These are phyloP conservation scores for Philotrypesis tridentata DNA, from an alignment of 1,140 invertebrate species.

Conservation along the genomic window DNA sequence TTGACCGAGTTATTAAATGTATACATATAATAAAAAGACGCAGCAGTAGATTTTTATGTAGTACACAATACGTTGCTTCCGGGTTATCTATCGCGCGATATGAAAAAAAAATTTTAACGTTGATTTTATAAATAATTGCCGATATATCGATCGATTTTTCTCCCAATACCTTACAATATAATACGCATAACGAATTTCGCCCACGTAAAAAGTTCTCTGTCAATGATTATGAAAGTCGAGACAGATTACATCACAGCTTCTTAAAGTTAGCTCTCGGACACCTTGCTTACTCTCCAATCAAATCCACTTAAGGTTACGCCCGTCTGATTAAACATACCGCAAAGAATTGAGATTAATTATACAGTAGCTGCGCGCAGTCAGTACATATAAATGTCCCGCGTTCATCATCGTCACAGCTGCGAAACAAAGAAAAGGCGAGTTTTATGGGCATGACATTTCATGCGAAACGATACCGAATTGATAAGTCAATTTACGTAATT, in stretches of 20 bases:
- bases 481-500: slow-evolving; percentile 27
- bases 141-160: too few relatives aligned
- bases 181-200: too few relatives aligned
- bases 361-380: not conserved
- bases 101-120: not conserved
- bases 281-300: not conserved
- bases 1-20: not conserved
- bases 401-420: not conserved
- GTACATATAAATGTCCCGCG: not conserved
- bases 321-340: not conserved
- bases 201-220: too few relatives aligned
- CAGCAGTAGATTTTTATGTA: not conserved
- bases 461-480: slow-evolving; percentile 3
- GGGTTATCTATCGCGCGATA: not conserved
- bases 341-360: not conserved
- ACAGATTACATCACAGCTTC: not conserved
- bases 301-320: not conserved
- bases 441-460: not conserved
- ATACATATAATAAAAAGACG: not conserved
- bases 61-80: too few relatives aligned
- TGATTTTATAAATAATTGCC: too few relatives aligned
- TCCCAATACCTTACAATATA: too few relatives aligned
- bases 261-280: not conserved
- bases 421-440: slow-evolving; percentile 10
- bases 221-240: not conserved